phyloP scores from a whole-genome alignment of 2,888 invertebrate species.

The Nomada goodeniana region DNA sequence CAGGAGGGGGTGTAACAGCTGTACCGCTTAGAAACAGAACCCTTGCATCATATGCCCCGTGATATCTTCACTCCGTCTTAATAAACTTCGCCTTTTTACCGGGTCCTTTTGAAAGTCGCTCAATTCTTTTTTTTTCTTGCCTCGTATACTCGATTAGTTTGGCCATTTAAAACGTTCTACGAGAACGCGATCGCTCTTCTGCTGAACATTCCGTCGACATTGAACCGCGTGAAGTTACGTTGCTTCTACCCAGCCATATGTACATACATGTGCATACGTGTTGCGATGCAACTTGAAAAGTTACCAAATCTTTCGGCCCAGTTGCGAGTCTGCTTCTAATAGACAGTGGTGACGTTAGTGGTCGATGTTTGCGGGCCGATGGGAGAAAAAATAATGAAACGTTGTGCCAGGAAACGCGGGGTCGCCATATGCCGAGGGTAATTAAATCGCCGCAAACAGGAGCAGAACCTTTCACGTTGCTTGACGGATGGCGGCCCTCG shows the following conservation, averaged over 20 bases:
- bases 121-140: not conserved
- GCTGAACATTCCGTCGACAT: not conserved
- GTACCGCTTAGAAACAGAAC: constrained; percentile 60
- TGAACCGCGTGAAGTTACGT: constrained; percentile 5
- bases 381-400: constrained; percentile 9
- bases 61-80: not conserved
- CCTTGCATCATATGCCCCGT: constrained; percentile 29
- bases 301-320: constrained; percentile 1
- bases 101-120: not conserved
- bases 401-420: constrained; percentile 52
- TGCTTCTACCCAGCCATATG: not conserved
- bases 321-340: not conserved
- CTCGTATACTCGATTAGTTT: not conserved
- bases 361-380: constrained; percentile 52
- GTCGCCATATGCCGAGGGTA: constrained; percentile 73
- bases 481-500: constrained; percentile 61
- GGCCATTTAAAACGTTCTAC: not conserved
- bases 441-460: constrained; percentile 71
- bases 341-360: constrained; percentile 44
- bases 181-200: not conserved
- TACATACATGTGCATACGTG: too few species aligned
- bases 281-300: not conserved
- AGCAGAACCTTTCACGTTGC: constrained; percentile 64
- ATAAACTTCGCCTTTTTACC: not conserved
- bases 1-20: constrained; percentile 73